Conservation (phyloP, 2,797 vertebrate genomes). For the Danio jaintianensis region DNA sequence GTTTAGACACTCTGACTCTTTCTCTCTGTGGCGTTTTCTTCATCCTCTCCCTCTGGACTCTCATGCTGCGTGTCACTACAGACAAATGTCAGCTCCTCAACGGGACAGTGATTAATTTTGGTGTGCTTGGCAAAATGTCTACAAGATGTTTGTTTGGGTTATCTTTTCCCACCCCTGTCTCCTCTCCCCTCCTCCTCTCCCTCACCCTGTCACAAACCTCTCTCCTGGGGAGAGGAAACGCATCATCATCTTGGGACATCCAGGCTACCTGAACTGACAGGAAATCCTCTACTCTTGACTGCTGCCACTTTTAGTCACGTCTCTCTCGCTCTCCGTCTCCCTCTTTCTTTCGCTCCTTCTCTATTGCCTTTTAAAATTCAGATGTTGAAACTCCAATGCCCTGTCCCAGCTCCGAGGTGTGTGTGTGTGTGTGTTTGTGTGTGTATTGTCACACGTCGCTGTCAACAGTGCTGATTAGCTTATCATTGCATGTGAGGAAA, state of each 20-base stretch:
- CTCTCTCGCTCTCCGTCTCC: conserved; percentile 43
- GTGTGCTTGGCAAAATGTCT: conserved; percentile 80
- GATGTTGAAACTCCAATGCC: conserved; percentile 76
- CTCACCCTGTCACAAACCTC: conserved; percentile 70
- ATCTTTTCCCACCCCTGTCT: conserved; percentile 69
- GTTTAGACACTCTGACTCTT: conserved; percentile 66
- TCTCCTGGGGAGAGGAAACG: conserved; percentile 52
- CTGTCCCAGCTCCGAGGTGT: conserved; percentile 73
- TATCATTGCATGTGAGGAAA: conserved; percentile 77
- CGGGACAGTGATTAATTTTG: conserved; percentile 82
- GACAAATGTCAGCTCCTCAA: conserved; percentile 80
- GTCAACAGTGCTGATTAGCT: conserved; percentile 81
- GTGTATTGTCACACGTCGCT: conserved; percentile 77
- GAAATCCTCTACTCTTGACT: conserved; percentile 72
- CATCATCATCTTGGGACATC: conserved; percentile 70
- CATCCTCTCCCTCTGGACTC: conserved; percentile 63
- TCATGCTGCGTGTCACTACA: conserved; percentile 79
- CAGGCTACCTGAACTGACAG: conserved; percentile 81
- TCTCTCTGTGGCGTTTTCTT: conserved; percentile 62
- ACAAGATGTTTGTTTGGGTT: conserved; percentile 82
- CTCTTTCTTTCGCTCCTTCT: conserved; percentile 36
- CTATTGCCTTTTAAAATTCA: conserved; percentile 68
- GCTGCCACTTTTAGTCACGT: conserved; percentile 62
- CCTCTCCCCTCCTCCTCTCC: conserved; percentile 36
- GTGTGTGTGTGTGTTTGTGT: conserved; percentile 50